Base-by-base conservation (phyloP, 1,140 invertebrate genomes). In the Drosophila auraria region DNA sequence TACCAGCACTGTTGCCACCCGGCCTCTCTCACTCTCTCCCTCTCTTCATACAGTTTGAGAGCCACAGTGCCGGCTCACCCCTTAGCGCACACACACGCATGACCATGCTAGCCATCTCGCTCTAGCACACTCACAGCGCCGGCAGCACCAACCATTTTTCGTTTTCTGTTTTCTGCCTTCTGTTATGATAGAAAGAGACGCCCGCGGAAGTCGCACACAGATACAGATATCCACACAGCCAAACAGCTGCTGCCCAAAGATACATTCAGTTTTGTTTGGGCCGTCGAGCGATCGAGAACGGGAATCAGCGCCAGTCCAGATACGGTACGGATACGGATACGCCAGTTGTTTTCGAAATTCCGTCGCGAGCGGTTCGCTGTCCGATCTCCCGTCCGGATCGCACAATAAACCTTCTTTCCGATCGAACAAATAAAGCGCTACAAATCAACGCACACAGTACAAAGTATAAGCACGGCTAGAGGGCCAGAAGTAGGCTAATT, bases 321-420 rank as follows among this genome's bases (percentile, higher is more conserved):
- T 25, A 25, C 54, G 38, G 38, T 25, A 40, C 54, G 38, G 38
- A 25, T n/a, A 57, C 63, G 63, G 59, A 62, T 61, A 65, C 68
- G 80, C 77, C 66, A 84, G 71, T 82, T 79, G 69, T 78, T 90
- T 79, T 76, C 78, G 47, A 73, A 71, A 51, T 53, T 23, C 74
- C 68, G 64, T 69, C 68, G 84, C 86, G 84, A 72, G 59, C 84
- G 84, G 84, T 84, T 83, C 83, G 69, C 63, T 66, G 49, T 63
- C 49, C 65, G 61, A 57, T 49, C 68, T 58, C 61, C 45, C 70
- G 62, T 23, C 27, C 61, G 40, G 49, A 66, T 66, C 73, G 75
- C 74, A 78, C 58, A 78, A 78, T 42, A 45, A 45, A 30, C 45
- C 36, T 49, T 62, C 44, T 78, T n/a, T 15, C 20, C 70, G 23